Base-by-base conservation (phyloP, 2,113 vertebrate genomes). In the Psephotus haematonotus region DNA sequence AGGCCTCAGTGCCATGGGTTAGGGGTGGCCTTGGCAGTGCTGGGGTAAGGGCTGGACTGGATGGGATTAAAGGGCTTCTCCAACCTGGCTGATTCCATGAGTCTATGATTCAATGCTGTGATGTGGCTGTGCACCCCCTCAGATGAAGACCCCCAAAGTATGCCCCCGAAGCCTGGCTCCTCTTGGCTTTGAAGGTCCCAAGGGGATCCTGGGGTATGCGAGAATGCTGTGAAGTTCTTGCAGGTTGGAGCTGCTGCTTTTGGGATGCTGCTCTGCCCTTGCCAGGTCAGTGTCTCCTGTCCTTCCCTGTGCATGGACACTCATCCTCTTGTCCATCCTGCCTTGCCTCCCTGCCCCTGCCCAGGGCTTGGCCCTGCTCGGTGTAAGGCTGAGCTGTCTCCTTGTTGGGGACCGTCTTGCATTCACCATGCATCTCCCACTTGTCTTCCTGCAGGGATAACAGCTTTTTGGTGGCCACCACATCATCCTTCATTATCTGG, bases 381-480 rank as follows among this genome's bases (percentile, higher is more conserved):
- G 28, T 5, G 0, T 8, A 27, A 27, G 23, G 65, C 39, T 47
- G n/a, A 19, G 55, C 46, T 18, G 4, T 31, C 46, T n/a, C 11
- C 47, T 39, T 29, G 11, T 22, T 12, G 28, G 12, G 31, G 19
- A 60, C 27, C 39, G 43, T 60, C 57, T 33, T 5, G 10, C 17
- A 19, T 9, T 39, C 49, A 41, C 39, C 0, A 0, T 13, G 44
- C 12, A 50, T 44, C 35, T 85, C 46, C 44, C 68, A 6, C n/a
- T 24, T 11, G 10, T 11, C 57, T 60, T 59, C 63, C 25, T 52
- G 29, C n/a, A 80, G 62, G 27, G 18, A 33, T 11, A 17, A 33
- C 0, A 1, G 13, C 28, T 78, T 72, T 52, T 75, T 33, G 3
- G 2, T 33, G 33, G 47, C 37, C 33, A 57, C 24, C 0, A 0